Base-by-base conservation (phyloP, 2,888 invertebrate species). In the Folsomia manolachei region DNA sequence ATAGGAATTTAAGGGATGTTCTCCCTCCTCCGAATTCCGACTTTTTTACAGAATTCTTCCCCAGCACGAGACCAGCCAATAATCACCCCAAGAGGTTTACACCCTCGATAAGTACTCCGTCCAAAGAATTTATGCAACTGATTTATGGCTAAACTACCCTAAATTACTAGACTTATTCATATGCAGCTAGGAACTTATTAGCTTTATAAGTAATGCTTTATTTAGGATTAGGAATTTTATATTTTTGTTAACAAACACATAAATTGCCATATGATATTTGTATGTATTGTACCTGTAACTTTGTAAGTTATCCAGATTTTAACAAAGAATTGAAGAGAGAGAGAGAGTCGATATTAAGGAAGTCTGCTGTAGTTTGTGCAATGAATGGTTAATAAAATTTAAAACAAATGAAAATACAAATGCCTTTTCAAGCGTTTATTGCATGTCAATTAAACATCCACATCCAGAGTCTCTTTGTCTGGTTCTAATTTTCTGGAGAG, bases 171-270 rank as follows among this genome's bases (percentile, higher is more conserved):
- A n/a, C n/a, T n/a, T n/a, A n/a, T n/a, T n/a, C n/a, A n/a, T n/a
- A n/a, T n/a, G n/a, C n/a, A n/a, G n/a, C n/a, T n/a, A n/a, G n/a
- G n/a, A n/a, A n/a, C n/a, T n/a, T n/a, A n/a, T n/a, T n/a, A n/a
- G n/a, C 25, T 72, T 74, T 11, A 52, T 63, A 21, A 76, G 74
- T 25, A 71, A 76, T 19, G 74, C 73, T 52, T n/a, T n/a, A n/a
- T n/a, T n/a, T n/a, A n/a, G n/a, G n/a, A n/a, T n/a, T n/a, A n/a
- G n/a, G n/a, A n/a, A n/a, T n/a, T n/a, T n/a, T n/a, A n/a, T n/a
- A n/a, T n/a, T n/a, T n/a, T n/a, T n/a, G n/a, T n/a, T n/a, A n/a
- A n/a, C n/a, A n/a, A n/a, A n/a, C n/a, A n/a, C n/a, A n/a, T n/a
- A n/a, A n/a, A n/a, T n/a, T n/a, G n/a, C n/a, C n/a, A n/a, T n/a